phyloP scores from a whole-genome alignment of 2,113 vertebrate species.

The Xyrauchen texanus region DNA sequence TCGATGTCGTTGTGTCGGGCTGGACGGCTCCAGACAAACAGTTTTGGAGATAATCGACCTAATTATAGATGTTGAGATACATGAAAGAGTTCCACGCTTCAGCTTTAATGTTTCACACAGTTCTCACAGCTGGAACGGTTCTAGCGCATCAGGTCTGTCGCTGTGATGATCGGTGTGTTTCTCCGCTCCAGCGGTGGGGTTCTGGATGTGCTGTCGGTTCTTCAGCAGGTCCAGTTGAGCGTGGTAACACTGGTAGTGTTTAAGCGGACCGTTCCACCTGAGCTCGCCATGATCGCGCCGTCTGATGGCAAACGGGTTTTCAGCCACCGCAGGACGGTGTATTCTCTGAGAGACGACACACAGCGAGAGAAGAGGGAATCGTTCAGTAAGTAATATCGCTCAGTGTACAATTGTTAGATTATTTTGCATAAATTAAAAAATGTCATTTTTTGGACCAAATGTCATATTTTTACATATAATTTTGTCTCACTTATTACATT shows the following conservation, averaged over 20 bases:
- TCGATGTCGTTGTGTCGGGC: no score
- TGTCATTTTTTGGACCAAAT: no score
- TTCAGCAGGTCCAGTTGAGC: neutral
- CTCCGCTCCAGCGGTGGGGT: conserved; percentile 40
- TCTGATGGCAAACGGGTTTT: neutral
- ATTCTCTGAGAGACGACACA: neutral
- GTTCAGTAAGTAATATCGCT: neutral
- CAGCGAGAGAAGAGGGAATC: neutral
- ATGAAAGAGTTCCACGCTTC: neutral
- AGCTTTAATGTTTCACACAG: neutral
- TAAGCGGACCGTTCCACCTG: conserved; percentile 21
- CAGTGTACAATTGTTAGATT: neutral
- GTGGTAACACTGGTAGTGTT: neutral
- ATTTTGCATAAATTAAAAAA: no score
- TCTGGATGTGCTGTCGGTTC: neutral
- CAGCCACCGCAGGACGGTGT: neutral
- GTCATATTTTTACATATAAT: no score
- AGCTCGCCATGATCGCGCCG: neutral
- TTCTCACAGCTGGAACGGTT: conserved; percentile 65
- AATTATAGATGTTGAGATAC: no score
- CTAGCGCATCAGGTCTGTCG: conserved; percentile 44
- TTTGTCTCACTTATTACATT: no score
- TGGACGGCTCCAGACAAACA: no score
- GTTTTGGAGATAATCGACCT: no score
- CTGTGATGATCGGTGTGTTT: conserved; percentile 55